These are phyloP conservation scores for Monopis laevigella DNA, from an alignment of 2,888 invertebrate genomes.

Conservation along the genomic window DNA sequence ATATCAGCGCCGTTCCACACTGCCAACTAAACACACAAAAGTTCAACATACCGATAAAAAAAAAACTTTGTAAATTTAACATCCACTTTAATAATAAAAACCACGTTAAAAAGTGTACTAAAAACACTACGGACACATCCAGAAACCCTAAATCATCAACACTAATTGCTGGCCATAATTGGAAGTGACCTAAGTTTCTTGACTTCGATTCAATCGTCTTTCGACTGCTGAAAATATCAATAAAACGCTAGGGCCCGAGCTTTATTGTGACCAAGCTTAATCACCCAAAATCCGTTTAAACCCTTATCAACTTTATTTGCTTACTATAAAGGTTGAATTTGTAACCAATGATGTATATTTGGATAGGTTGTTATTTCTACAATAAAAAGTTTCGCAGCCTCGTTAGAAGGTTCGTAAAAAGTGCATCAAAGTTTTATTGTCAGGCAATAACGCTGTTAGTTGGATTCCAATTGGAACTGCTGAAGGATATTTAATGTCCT, in stretches of 20 bases:
- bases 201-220: not conserved
- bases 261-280: slow-evolving; percentile 8
- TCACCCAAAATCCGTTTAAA: too few relatives aligned
- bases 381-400: slow-evolving; percentile 10
- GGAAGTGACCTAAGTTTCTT: slow-evolving; percentile 7
- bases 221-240: slow-evolving; percentile 7
- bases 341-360: too few relatives aligned
- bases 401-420: slow-evolving; percentile 12
- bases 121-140: slow-evolving; percentile 1
- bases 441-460: slow-evolving; percentile 9
- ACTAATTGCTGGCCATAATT: slow-evolving; percentile 10
- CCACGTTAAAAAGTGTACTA: slow-evolving; percentile 7
- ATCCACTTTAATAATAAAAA: not conserved
- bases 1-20: not conserved
- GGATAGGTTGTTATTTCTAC: too few relatives aligned
- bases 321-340: too few relatives aligned
- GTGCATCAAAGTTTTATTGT: slow-evolving; percentile 14
- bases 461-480: slow-evolving; percentile 9
- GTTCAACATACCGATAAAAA: not conserved
- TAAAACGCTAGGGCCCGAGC: slow-evolving; percentile 10
- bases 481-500: too few relatives aligned
- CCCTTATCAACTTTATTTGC: too few relatives aligned
- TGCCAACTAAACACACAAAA: not conserved
- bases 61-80: not conserved
- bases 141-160: slow-evolving; percentile 4